Percentiles rank a stretch among this genome's conserved stretches.
Conservation (phyloP, 2,888 invertebrate genomes). For the Chelonus formosanus region DNA sequence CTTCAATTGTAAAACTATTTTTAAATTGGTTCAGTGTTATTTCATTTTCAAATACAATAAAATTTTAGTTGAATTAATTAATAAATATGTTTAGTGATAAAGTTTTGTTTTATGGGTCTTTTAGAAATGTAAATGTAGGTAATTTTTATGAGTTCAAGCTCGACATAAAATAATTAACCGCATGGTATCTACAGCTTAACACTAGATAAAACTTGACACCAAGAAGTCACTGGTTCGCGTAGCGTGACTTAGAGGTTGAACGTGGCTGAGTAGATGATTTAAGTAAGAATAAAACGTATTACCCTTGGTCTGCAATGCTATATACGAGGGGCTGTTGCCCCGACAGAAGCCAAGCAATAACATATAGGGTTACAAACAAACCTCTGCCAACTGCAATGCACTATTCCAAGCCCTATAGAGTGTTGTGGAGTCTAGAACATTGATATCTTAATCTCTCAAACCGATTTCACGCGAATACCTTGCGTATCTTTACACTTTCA, state of each 20-base stretch:
- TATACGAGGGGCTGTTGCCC: slow-evolving; percentile 60
- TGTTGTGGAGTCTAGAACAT: neutral
- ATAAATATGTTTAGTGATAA: no score
- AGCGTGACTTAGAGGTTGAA: slow-evolving; percentile 32
- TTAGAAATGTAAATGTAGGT: no score
- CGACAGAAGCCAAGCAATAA: slow-evolving; percentile 64
- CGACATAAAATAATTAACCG: neutral
- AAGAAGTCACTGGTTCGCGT: slow-evolving; percentile 34
- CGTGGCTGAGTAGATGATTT: slow-evolving; percentile 42
- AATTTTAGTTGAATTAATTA: no score
- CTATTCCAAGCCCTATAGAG: slow-evolving; percentile 15
- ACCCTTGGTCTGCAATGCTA: slow-evolving; percentile 42
- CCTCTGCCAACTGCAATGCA: slow-evolving; percentile 52
- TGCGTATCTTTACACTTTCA: neutral
- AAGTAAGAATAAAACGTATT: slow-evolving; percentile 47
- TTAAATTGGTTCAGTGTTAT: no score
- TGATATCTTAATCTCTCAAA: slow-evolving; percentile 7
- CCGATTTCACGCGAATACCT: slow-evolving; percentile 1
- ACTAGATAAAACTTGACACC: slow-evolving; percentile 5
- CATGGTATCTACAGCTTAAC: neutral
- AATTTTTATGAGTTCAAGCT: neutral
- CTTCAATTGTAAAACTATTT: no score
- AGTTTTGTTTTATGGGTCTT: no score
- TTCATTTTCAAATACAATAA: no score
- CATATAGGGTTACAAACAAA: slow-evolving; percentile 61